Evolutionary conservation across 2,113 vertebrate genomes (phyloP).

Genomic region (Perognathus longimembris): DNA sequence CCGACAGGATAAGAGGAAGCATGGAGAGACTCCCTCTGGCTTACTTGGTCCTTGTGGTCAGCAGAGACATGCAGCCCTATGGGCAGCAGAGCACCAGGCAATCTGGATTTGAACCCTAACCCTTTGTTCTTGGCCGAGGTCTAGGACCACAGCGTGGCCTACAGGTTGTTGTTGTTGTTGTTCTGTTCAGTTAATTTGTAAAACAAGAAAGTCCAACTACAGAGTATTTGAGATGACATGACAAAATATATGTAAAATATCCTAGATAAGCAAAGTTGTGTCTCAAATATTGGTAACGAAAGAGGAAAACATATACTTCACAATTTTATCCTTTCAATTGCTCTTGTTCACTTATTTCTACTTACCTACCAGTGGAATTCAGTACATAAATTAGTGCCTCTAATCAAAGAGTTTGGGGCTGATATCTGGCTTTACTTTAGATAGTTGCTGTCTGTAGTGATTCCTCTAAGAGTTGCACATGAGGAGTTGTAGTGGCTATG

Average conservation of each 20-base stretch:
- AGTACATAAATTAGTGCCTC: background rate
- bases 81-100: background rate
- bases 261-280: background rate
- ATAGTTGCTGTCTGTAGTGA: background rate
- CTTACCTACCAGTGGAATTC: background rate
- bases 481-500: background rate
- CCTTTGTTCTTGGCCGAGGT: background rate
- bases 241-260: background rate
- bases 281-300: background rate
- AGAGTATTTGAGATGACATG: background rate
- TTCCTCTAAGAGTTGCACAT: background rate
- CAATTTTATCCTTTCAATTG: background rate
- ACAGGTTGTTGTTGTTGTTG: background rate
- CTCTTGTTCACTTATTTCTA: background rate
- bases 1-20: background rate
- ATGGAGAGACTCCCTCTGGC: background rate
- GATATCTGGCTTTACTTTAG: background rate
- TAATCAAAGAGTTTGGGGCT: background rate
- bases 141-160: background rate
- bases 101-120: background rate
- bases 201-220: background rate
- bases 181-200: background rate
- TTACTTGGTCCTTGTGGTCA: background rate
- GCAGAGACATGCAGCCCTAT: rapidly evolving
- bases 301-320: background rate